Base-by-base conservation (phyloP, 2,113 vertebrate genomes). In the Amblyopsis rosae region DNA sequence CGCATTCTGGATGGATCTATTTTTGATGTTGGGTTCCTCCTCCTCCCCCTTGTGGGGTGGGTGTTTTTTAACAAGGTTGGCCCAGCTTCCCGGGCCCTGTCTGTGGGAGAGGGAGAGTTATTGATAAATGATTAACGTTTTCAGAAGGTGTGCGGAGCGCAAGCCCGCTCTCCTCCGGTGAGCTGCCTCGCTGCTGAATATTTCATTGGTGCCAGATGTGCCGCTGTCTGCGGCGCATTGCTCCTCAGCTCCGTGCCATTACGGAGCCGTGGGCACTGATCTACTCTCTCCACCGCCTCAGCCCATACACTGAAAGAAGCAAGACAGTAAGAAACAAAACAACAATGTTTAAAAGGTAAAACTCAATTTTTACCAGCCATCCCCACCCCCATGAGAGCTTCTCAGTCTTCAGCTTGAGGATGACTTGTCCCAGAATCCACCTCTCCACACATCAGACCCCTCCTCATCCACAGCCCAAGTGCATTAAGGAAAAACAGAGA, bases 131-230 rank as follows among this genome's bases (percentile, higher is more conserved):
- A 93, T 93, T 91, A 93, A 93, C 88, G 70, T 75, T 77, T 41
- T 83, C 87, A 89, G 90, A 88, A 91, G 87, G 89, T 90, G 89
- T 87, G 78, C 87, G 86, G 78, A 84, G 83, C 82, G 77, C 85
- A 87, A 89, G 87, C 83, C 76, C 56, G 76, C 85, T 76, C 84
- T 89, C 81, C 90, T 91, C 83, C 72, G 55, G 88, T 88, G 89
- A 89, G 87, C 89, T 77, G 86, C 88, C 87, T 86, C 74, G 16
- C 88, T 92, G 80, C 86, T 93, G 84, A 93, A 93, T 93, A 93
- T 93, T 93, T 93, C 84, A 93, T 92, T 9, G 81, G 79, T 90
- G 73, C 92, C 92, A 93, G 93, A 92, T 93, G 93, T 90, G 92
- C 89, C 90, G 88, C 89, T 91, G 91, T 92, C 91, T 90, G 80